Evolutionary conservation across 2,888 invertebrate species (phyloP).

Genomic region (Galerucella pusilla): DNA sequence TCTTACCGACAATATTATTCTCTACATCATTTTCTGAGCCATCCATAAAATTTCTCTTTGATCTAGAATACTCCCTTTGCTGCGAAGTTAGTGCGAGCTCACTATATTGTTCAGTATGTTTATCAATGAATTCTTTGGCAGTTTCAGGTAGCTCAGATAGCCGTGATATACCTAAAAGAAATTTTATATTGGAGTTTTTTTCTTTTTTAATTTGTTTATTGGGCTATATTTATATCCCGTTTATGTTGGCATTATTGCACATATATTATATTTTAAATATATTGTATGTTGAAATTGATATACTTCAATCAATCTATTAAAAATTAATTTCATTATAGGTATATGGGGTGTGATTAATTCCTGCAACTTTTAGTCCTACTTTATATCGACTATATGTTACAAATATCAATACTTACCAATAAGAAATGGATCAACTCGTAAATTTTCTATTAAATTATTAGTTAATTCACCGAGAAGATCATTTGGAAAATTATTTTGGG

Average conservation of each 20-base stretch:
- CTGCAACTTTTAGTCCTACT: too few relatives aligned
- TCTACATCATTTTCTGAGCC: constrained; percentile 22
- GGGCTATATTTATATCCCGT: too few relatives aligned
- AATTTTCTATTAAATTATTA: constrained; percentile 51
- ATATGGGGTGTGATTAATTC: too few relatives aligned
- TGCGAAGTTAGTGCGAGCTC: constrained; percentile 49
- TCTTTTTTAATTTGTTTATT: background rate
- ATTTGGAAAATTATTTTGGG: constrained; percentile 14
- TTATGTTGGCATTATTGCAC: too few relatives aligned
- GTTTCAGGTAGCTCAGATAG: constrained; percentile 45
- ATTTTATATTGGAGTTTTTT: background rate
- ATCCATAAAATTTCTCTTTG: constrained; percentile 53
- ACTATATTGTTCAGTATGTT: constrained; percentile 56
- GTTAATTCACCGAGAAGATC: constrained; percentile 47
- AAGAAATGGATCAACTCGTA: constrained; percentile 50
- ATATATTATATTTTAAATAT: too few relatives aligned
- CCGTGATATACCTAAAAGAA: constrained; percentile 15
- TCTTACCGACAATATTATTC: constrained; percentile 48
- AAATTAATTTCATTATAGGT: too few relatives aligned
- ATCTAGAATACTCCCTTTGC: constrained; percentile 48
- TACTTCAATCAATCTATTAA: too few relatives aligned
- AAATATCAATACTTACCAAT: constrained; percentile 42
- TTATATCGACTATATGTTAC: too few relatives aligned
- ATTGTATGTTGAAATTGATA: too few relatives aligned
- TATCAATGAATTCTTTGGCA: constrained; percentile 56